Evolutionary conservation across 2,888 invertebrate species (phyloP).

Genomic region (Dioctria rufipes): DNA sequence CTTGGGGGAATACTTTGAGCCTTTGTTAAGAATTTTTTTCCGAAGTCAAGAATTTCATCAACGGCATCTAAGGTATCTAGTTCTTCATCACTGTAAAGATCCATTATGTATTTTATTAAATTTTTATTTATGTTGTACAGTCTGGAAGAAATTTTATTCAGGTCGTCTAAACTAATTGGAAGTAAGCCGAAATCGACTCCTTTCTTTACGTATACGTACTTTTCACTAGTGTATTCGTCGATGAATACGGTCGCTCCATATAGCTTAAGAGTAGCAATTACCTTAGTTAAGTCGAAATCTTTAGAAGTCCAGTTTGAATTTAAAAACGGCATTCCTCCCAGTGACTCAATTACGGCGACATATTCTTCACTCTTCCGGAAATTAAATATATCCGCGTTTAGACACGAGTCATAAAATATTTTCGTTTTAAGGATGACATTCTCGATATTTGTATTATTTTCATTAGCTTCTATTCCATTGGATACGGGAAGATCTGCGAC

Average conservation of each 20-base stretch:
- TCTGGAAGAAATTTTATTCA: background rate
- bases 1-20: background rate
- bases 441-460: background rate
- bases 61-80: background rate
- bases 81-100: background rate
- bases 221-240: conserved; percentile 19
- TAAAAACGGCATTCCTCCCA: conserved; percentile 27
- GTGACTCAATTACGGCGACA: background rate
- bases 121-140: conserved; percentile 12
- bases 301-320: conserved; percentile 9
- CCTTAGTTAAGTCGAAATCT: conserved; percentile 9
- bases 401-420: conserved; percentile 31
- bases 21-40: conserved; percentile 2
- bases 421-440: background rate
- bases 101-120: background rate
- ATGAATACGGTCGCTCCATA: conserved; percentile 22
- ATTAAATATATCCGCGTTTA: conserved; percentile 11
- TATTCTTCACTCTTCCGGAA: background rate
- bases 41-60: conserved; percentile 14
- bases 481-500: background rate
- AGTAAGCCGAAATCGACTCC: background rate
- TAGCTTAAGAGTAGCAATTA: background rate
- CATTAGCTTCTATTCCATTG: background rate
- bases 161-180: conserved; percentile 10
- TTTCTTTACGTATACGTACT: conserved; percentile 15